Conservation (phyloP, 2,113 vertebrate genomes). For the Drymodes brunneopygia region DNA sequence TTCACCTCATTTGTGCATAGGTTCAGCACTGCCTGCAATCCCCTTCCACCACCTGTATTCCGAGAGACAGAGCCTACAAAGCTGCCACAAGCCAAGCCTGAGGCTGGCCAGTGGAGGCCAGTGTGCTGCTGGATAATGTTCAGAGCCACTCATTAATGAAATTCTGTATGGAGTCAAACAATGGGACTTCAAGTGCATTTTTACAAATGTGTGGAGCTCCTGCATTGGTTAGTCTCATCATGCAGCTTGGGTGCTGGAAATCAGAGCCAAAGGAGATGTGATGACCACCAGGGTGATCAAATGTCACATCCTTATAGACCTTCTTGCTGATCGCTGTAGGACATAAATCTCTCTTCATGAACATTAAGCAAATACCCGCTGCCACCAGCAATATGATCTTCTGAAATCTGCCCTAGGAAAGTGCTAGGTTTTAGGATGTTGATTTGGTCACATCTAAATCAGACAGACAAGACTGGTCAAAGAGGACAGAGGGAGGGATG, state of each 20-base stretch:
- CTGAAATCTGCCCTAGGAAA: neutral
- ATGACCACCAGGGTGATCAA: neutral
- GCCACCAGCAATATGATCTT: neutral
- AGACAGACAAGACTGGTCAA: neutral
- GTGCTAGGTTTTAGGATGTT: neutral
- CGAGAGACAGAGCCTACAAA: neutral
- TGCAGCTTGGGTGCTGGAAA: neutral
- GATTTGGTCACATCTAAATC: neutral
- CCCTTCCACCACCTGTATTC: rapidly evolving
- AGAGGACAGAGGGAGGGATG: neutral
- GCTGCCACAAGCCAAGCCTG: neutral
- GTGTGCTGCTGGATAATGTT: neutral
- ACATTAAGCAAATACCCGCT: neutral
- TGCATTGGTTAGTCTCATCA: neutral
- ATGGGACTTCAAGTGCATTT: neutral
- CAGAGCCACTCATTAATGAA: neutral
- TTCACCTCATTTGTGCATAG: neutral
- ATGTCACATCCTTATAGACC: neutral
- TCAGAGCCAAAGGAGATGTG: neutral
- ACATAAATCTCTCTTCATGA: neutral
- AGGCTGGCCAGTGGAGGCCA: neutral
- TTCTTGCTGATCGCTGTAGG: neutral
- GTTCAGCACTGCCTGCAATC: neutral
- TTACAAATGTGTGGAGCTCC: neutral
- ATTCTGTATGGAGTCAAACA: neutral